Base-by-base conservation (phyloP, 1,140 invertebrate genomes). In the Drusus annulatus region DNA sequence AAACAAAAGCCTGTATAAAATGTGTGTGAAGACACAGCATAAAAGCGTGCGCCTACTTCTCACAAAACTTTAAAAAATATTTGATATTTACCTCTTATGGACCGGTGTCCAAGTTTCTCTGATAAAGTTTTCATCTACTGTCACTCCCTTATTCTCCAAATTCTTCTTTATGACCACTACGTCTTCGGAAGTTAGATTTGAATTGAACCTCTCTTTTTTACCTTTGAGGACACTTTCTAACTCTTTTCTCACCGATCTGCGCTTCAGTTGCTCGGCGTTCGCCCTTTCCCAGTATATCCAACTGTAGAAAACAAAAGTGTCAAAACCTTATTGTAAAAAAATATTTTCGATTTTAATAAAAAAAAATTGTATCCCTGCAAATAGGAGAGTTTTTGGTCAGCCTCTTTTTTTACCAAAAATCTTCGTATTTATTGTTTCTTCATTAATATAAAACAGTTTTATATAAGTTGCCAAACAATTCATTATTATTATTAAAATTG, bases 211-310 rank as follows among this genome's bases (percentile, higher is more conserved):
- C 13, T 63, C 19, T 8, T 28, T 63, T 13, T 23, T 16, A 0
- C 60, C 60, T 28, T 63, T 63, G 6, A 63, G 23, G 3, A 63
- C 23, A 17, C 0, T 21, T 63, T 63, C 60, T 2, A 63, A 63
- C 15, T 63, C 19, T 5, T 28, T 16, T 28, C 23, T 28, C 2
- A 63, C 60, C 4, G 17, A 23, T 25, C 23, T 28, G 15, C 23
- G 17, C 60, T 63, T 63, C 15, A 16, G 6, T 63, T 63, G 60
- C 19, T 63, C 60, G 5, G 17, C 60, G 15, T 16, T 69, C 2
- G 25, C 10, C 13, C 19, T 25, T 75, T 52, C 21, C 97, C 97
- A 98, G 78, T 94, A 93, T 0, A 95, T 80, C 94, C 96, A 97
- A 52, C 94, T 85, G 17, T 88, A 86, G 19, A 56, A 56, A 21